A percentile compares a stretch with the other conserved stretches of the same genome.
These are phyloP conservation scores for Dermatemys mawii DNA, from an alignment of 2,113 vertebrate species.

Conservation along the genomic window DNA sequence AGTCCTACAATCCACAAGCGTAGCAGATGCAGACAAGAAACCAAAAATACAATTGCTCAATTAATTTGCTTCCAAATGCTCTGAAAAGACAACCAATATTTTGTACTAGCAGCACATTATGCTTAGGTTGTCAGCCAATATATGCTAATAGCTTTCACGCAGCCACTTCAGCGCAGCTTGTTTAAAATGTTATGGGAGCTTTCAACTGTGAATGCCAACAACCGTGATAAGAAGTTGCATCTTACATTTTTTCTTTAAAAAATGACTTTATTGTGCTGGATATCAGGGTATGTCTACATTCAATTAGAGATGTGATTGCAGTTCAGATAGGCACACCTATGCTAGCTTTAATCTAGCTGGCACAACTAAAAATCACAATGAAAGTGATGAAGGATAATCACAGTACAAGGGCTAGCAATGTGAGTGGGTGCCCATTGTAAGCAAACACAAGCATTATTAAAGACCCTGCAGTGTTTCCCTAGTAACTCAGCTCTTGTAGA, in stretches of 20 bases:
- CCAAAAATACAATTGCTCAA: neutral
- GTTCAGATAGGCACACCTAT: too few relatives aligned
- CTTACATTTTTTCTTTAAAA: neutral
- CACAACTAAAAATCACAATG: too few relatives aligned
- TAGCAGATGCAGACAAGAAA: neutral
- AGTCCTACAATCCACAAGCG: neutral
- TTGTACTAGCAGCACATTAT: neutral
- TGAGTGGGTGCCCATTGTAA: too few relatives aligned
- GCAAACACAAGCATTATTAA: neutral
- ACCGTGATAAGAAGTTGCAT: neutral
- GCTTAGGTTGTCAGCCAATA: neutral
- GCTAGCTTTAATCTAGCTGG: too few relatives aligned
- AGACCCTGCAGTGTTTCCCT: neutral
- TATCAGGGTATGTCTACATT: too few relatives aligned
- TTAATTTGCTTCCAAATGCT: neutral
- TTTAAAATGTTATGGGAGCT: neutral
- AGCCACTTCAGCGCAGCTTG: neutral
- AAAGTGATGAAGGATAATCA: too few relatives aligned
- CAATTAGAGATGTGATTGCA: too few relatives aligned
- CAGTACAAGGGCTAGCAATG: too few relatives aligned
- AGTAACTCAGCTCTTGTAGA: neutral
- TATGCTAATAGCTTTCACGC: neutral
- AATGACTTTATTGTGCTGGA: neutral
- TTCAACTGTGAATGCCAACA: neutral
- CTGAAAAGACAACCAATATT: neutral